Percentiles rank a stretch among this genome's conserved stretches.
Conservation (phyloP, 2,888 invertebrate genomes). For the Nemoura dubitans region DNA sequence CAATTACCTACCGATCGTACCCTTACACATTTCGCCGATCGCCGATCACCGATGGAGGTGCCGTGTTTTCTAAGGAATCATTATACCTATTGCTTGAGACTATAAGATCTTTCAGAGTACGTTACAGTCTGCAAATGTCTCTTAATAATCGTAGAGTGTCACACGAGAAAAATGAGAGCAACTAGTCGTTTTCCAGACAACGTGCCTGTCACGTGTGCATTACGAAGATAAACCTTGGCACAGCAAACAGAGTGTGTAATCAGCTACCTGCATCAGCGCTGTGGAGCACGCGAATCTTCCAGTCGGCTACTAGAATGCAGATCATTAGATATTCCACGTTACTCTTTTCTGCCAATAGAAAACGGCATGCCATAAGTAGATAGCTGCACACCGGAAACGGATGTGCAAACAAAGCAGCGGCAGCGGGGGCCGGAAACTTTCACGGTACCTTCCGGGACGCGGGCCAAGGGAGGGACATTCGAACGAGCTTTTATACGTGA, state of each 20-base stretch:
- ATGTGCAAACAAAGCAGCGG: slow-evolving; percentile 38
- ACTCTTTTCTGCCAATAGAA: slow-evolving; percentile 35
- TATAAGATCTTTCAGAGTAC: too few relatives aligned
- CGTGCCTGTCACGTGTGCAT: not conserved
- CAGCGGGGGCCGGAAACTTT: slow-evolving; percentile 34
- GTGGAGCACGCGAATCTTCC: not conserved
- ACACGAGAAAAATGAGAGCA: not conserved
- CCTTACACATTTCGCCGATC: too few relatives aligned
- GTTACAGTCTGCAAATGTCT: too few relatives aligned
- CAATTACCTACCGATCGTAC: not conserved
- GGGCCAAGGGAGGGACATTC: not conserved
- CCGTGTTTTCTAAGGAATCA: too few relatives aligned
- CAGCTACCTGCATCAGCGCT: not conserved
- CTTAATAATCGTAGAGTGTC: not conserved
- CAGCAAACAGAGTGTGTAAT: not conserved
- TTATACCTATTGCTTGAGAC: too few relatives aligned
- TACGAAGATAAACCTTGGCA: not conserved
- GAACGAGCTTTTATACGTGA: slow-evolving; percentile 29
- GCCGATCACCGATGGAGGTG: too few relatives aligned
- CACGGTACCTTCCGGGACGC: slow-evolving; percentile 38
- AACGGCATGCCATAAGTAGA: slow-evolving; percentile 30
- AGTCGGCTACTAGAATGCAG: not conserved
- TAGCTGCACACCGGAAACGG: slow-evolving; percentile 21
- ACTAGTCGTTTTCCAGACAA: not conserved
- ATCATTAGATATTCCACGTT: slow-evolving; percentile 30